These are phyloP conservation scores for Microtus pennsylvanicus DNA, from an alignment of 2,113 vertebrate genomes.

Conservation along the genomic window DNA sequence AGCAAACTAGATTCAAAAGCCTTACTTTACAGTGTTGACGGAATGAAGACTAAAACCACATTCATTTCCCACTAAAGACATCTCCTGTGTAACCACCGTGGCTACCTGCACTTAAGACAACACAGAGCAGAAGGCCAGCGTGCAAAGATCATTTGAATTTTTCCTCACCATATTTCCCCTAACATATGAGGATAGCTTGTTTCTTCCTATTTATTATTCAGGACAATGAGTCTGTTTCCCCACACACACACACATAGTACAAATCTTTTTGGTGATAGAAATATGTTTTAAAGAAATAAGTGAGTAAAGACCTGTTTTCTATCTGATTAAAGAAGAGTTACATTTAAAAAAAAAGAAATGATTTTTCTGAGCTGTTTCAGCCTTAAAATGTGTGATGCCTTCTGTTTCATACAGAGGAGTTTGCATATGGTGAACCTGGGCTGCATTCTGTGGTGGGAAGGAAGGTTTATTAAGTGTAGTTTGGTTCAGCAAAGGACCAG, in stretches of 20 bases:
- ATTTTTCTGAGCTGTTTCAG: neutral
- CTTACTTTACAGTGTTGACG: slow-evolving; percentile 78
- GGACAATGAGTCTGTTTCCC: neutral
- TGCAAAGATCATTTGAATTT: slow-evolving; percentile 16
- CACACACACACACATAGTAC: neutral
- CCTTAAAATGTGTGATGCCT: slow-evolving; percentile 8
- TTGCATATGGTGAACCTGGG: neutral
- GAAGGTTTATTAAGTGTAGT: neutral
- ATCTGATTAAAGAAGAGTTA: neutral
- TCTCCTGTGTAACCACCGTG: slow-evolving; percentile 13
- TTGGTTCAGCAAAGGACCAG: neutral
- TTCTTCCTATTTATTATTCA: neutral
- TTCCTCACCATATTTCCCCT: neutral
- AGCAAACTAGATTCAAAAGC: slow-evolving; percentile 73
- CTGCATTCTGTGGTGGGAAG: neutral
- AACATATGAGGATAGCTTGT: neutral
- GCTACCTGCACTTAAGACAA: neutral
- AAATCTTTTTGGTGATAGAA: neutral
- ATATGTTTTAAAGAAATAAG: neutral
- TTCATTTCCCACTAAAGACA: slow-evolving; percentile 54
- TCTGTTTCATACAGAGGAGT: neutral
- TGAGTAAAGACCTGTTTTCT: neutral
- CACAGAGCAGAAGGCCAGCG: neutral
- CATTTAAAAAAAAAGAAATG: neutral
- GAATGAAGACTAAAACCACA: slow-evolving; percentile 65